A percentile compares a stretch with the other conserved stretches of the same genome.
phyloP scores from a whole-genome alignment of 2,888 invertebrate species.

The Epiblema foenella region DNA sequence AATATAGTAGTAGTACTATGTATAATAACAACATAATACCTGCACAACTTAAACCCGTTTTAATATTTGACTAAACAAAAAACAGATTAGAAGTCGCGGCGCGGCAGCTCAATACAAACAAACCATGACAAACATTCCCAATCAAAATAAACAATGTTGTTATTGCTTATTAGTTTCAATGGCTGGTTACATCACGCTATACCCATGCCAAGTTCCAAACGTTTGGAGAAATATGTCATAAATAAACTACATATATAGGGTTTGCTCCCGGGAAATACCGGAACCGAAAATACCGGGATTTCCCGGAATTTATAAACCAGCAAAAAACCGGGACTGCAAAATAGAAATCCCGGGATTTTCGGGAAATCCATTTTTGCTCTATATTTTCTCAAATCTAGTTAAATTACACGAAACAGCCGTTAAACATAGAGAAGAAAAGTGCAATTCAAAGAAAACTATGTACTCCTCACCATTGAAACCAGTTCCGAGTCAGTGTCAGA shows the following conservation, averaged over 20 bases:
- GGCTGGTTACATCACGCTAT: constrained; percentile 27
- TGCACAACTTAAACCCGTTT: not conserved
- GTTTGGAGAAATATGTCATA: constrained; percentile 12
- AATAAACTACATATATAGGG: constrained; percentile 22
- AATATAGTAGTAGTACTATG: not conserved
- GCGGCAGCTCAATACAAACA: constrained; percentile 20
- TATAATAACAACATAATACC: not conserved
- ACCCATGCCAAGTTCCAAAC: constrained; percentile 25
- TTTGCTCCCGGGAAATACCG: too few species aligned
- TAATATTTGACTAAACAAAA: constrained; percentile 5
- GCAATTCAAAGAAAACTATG: too few species aligned
- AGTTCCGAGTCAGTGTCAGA: too few species aligned
- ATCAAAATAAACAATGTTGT: constrained; percentile 38
- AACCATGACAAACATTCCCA: constrained; percentile 22
- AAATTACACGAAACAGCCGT: too few species aligned
- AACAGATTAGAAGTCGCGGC: not conserved
- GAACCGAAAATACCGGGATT: too few species aligned
- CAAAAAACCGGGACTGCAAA: too few species aligned
- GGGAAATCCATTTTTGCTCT: too few species aligned
- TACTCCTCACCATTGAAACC: too few species aligned
- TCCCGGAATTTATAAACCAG: too few species aligned
- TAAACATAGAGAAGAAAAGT: too few species aligned
- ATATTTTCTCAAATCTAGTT: too few species aligned
- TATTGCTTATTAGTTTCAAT: constrained; percentile 36
- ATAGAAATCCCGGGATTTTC: too few species aligned